phyloP scores from a whole-genome alignment of 2,888 invertebrate genomes.

The Hirtodrosophila duncani region DNA sequence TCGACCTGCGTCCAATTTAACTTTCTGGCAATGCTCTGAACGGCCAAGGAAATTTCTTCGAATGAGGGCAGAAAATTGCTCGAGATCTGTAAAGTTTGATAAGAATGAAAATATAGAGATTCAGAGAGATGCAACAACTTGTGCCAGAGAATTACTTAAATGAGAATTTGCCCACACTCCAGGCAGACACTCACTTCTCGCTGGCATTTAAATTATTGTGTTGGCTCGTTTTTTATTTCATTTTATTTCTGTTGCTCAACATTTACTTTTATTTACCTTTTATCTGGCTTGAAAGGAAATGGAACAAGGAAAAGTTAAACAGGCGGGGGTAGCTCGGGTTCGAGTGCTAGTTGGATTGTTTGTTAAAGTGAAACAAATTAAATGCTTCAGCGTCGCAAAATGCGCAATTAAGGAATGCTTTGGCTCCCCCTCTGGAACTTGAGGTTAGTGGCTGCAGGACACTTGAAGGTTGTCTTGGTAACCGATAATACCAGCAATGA shows the following conservation, averaged over 20 bases:
- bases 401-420: conserved; percentile 23
- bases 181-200: too few relatives aligned
- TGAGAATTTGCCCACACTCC: too few relatives aligned
- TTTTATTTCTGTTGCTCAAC: neutral
- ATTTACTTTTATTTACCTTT: conserved; percentile 24
- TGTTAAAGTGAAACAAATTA: conserved; percentile 51
- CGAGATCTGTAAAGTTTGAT: conserved; percentile 74
- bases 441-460: neutral
- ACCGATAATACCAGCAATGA: neutral
- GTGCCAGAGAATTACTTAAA: conserved; percentile 13
- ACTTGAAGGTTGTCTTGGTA: neutral
- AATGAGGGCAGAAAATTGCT: conserved; percentile 78
- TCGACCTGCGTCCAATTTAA: conserved; percentile 79
- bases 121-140: neutral
- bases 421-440: too few relatives aligned
- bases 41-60: conserved; percentile 78
- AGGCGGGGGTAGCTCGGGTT: conserved; percentile 8
- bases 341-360: conserved; percentile 21
- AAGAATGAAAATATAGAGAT: conserved; percentile 16
- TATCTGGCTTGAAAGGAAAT: conserved; percentile 28
- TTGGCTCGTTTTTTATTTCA: too few relatives aligned
- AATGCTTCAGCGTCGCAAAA: conserved; percentile 19
- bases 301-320: conserved; percentile 36
- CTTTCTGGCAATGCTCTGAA: conserved; percentile 77
- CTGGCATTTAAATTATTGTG: too few relatives aligned